Evolutionary conservation across 1,140 invertebrate species (phyloP).

Genomic region (Drosophila chauvacae): DNA sequence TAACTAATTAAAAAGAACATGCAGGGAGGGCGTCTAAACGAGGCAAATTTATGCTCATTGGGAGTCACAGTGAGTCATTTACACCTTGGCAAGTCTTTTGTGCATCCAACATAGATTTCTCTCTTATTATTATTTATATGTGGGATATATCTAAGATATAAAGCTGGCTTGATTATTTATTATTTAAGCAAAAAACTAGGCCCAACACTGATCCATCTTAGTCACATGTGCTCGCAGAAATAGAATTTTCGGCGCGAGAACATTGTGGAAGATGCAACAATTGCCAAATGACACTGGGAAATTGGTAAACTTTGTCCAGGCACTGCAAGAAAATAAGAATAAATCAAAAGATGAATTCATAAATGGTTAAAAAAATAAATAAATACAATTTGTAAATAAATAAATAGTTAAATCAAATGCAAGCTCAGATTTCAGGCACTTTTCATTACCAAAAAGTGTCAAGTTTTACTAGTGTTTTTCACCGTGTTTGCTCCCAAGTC

Average conservation of each 20-base stretch:
- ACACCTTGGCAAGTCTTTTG: no score
- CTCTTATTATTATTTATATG: not conserved
- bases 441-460: not conserved
- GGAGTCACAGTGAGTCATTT: no score
- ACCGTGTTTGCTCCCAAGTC: not conserved
- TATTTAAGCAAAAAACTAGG: conserved; percentile 1
- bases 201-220: conserved; percentile 17
- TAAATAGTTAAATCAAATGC: not conserved
- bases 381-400: not conserved
- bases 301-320: conserved; percentile 10
- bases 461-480: not conserved
- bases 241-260: not conserved
- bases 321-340: conserved; percentile 11
- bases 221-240: not conserved
- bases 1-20: conserved; percentile 38
- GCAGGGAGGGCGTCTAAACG: not conserved
- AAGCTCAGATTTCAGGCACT: not conserved
- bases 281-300: conserved; percentile 30
- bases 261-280: conserved; percentile 18
- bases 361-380: not conserved
- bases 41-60: not conserved
- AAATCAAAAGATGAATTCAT: not conserved
- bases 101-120: not conserved
- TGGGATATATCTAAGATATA: not conserved
- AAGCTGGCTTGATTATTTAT: conserved; percentile 8